These are phyloP conservation scores for Crotalus helleri DNA, from an alignment of 2,113 vertebrate species.

Conservation along the genomic window DNA sequence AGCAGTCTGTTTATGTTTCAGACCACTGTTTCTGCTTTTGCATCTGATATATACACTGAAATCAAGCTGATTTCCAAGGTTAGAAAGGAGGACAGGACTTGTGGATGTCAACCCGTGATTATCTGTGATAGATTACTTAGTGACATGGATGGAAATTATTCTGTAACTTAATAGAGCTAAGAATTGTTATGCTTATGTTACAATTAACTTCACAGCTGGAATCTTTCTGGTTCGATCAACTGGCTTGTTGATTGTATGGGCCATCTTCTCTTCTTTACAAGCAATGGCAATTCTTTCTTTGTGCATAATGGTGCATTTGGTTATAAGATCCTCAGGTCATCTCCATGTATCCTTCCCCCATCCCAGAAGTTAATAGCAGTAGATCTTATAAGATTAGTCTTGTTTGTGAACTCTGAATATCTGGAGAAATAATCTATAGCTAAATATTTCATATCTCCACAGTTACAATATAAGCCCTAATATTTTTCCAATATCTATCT, in stretches of 20 bases:
- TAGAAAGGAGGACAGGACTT: background rate
- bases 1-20: background rate
- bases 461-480: background rate
- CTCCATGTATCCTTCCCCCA: background rate
- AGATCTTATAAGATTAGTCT: background rate
- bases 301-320: background rate
- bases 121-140: background rate
- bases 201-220: background rate
- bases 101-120: background rate
- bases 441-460: background rate
- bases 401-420: background rate
- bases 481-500: background rate
- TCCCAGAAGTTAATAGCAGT: background rate
- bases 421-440: background rate
- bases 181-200: background rate
- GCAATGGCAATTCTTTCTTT: background rate
- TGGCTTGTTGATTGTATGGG: background rate
- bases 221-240: background rate
- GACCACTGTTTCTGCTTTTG: background rate
- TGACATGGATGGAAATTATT: background rate
- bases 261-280: background rate
- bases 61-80: background rate
- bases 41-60: background rate
- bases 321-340: background rate
- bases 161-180: background rate